Conservation (phyloP, 2,888 invertebrate species). For the Patella depressa region DNA sequence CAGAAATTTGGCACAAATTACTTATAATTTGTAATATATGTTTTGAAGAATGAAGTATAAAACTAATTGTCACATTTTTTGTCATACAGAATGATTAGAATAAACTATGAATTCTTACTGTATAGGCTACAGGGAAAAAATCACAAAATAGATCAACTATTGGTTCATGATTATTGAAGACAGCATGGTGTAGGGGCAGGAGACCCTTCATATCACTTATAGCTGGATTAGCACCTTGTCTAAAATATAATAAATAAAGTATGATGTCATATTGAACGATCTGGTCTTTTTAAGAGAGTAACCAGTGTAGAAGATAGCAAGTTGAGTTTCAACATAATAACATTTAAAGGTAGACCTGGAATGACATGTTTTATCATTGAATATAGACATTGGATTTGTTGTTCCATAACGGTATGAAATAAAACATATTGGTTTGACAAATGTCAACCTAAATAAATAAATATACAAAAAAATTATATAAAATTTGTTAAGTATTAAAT, state of each 20-base stretch:
- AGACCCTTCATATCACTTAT: constrained; percentile 57
- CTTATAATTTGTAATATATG: not conserved
- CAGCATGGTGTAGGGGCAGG: constrained; percentile 62
- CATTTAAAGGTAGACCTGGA: too few relatives aligned
- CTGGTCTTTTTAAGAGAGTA: too few relatives aligned
- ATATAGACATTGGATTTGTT: too few relatives aligned
- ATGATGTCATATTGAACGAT: too few relatives aligned
- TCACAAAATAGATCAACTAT: constrained; percentile 48
- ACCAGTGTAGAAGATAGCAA: too few relatives aligned
- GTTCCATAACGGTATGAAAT: too few relatives aligned
- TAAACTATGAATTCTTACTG: constrained; percentile 41
- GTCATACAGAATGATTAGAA: too few relatives aligned
- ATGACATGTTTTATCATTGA: too few relatives aligned
- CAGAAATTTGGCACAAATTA: not conserved
- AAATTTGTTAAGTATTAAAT: not conserved
- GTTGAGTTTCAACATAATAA: too few relatives aligned
- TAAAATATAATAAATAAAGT: constrained; percentile 26
- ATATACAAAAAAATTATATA: too few relatives aligned
- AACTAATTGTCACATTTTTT: not conserved
- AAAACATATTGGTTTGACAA: too few relatives aligned
- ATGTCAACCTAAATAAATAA: too few relatives aligned
- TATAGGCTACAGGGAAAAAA: constrained; percentile 50
- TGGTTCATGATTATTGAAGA: constrained; percentile 52
- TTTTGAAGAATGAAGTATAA: not conserved
- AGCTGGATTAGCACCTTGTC: constrained; percentile 50